Base-by-base conservation (phyloP, 1,140 invertebrate genomes). In the Bombus sibiricus region DNA sequence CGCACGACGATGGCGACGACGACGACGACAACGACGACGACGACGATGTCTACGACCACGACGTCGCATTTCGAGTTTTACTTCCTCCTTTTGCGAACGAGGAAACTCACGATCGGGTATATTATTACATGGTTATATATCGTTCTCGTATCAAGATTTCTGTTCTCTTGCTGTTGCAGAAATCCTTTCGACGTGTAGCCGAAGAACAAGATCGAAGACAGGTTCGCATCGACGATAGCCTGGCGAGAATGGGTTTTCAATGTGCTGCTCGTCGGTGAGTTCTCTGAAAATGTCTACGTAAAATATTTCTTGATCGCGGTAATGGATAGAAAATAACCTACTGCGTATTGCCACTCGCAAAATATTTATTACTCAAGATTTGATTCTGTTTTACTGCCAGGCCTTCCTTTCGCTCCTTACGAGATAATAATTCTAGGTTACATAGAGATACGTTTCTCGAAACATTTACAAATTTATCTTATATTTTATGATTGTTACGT, bases 91-190 rank as follows among this genome's bases (percentile, higher is more conserved):
- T 68, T 57, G 47, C 59, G 47, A 47, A 53, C 59, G 62, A 47
- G 77, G 43, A 79, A 66, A 86, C 80, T 59, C 68, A 68, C 81
- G 88, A 88, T 87, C 86, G 85, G 87, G 86, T 90, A 81, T 88
- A 78, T 88, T 88, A 90, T 90, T 88, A 62, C 82, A 86, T 41
- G 34, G 64, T 62, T 41, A 76, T 83, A 69, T 84, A 81, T 69
- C 47, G 64, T 72, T 66, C 43, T 41, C 47, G 68, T 88, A 84
- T 84, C 78, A 90, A 87, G 71, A 90, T 88, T 90, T 85, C 57
- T 80, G n/a, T 90, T 90, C 77, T 75, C 53, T 85, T 75, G 47
- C 76, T 88, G 69, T 90, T 90, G 13, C 76, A 90, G 89, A 28
- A 81, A 82, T 76, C 77, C 75, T 22, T 79, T 22, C 43, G 37